A percentile compares a stretch with the other conserved stretches of the same genome.
Conservation (phyloP, 1,140 invertebrate species). For the Berghia stephanieae region DNA sequence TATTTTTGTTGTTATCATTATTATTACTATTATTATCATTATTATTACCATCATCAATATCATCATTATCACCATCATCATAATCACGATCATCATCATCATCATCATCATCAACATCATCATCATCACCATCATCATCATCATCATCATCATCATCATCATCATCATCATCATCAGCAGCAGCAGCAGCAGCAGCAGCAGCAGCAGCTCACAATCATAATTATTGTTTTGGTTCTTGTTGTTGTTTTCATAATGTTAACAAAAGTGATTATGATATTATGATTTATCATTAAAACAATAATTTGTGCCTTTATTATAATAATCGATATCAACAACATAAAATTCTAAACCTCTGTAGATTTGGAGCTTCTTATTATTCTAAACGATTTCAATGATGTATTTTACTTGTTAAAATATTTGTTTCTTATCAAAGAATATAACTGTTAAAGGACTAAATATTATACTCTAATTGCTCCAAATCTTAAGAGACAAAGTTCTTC, state of each 20-base stretch:
- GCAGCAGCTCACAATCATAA: no score
- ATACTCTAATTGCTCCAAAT: no score
- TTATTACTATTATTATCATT: no score
- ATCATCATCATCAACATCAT: no score
- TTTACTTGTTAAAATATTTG: neutral
- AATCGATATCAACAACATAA: neutral
- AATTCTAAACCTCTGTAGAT: neutral
- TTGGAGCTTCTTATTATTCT: neutral
- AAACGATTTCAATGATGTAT: neutral
- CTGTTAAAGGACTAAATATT: neutral
- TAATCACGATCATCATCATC: no score
- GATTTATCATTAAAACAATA: neutral
- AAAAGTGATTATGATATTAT: neutral
- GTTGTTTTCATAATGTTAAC: neutral
- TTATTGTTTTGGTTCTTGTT: slow-evolving; percentile 10
- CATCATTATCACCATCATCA: no score
- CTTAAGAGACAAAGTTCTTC: no score
- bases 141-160: neutral
- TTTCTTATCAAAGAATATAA: neutral
- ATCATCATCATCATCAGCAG: no score
- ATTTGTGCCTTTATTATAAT: neutral
- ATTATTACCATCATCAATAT: neutral
- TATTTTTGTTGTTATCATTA: no score
- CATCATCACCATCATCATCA: neutral
- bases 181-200: no score